phyloP scores from a whole-genome alignment of 2,888 invertebrate species.

The Cephus spinipes region DNA sequence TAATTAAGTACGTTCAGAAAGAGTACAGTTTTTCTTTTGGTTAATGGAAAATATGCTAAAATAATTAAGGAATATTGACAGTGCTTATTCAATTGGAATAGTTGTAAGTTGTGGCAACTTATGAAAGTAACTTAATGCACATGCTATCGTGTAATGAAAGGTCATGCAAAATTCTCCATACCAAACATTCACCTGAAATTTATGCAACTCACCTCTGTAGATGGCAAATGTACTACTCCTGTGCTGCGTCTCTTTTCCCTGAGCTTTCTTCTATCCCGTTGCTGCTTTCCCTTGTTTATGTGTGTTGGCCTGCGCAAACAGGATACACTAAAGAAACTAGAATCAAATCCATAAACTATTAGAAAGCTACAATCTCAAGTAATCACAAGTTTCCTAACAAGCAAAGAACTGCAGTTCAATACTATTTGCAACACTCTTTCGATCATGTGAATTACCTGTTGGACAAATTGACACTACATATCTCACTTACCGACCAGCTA shows the following conservation, averaged over 20 bases:
- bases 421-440: neutral
- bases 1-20: neutral
- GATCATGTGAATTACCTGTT: neutral
- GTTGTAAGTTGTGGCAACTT: neutral
- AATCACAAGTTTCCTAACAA: neutral
- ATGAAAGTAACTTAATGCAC: neutral
- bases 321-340: conserved; percentile 50
- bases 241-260: conserved; percentile 72
- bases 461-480: neutral
- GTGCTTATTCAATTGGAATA: neutral
- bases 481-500: conserved; percentile 48
- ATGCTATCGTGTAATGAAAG: neutral
- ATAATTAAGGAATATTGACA: neutral
- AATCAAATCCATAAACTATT: conserved; percentile 40
- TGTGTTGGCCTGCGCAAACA: conserved; percentile 66
- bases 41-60: conserved; percentile 12
- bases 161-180: neutral
- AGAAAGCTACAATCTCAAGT: conserved; percentile 23
- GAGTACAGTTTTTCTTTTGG: neutral
- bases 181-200: conserved; percentile 2
- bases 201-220: conserved; percentile 69
- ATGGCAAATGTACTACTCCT: conserved; percentile 72
- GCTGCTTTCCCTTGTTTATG: conserved; percentile 70
- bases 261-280: conserved; percentile 71
- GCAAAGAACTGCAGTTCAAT: neutral